A percentile compares a stretch with the other conserved stretches of the same genome.
These are phyloP conservation scores for Acrobasis repandana DNA, from an alignment of 2,888 invertebrate genomes.

Conservation along the genomic window DNA sequence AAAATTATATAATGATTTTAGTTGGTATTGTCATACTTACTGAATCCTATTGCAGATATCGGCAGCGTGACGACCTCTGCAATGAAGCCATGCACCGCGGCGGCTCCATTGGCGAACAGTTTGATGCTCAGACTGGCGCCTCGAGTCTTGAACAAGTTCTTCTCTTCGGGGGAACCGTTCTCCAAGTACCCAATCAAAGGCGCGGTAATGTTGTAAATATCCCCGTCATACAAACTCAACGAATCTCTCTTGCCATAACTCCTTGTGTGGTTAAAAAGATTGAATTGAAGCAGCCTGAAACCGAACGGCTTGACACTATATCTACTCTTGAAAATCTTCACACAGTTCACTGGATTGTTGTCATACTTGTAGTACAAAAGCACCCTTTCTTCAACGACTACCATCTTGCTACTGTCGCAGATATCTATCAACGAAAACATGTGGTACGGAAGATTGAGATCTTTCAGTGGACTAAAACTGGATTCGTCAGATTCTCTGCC, in stretches of 20 bases:
- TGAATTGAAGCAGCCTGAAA: conserved; percentile 94
- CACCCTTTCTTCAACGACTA: conserved; percentile 94
- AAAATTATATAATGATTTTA: not conserved
- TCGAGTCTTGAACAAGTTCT: conserved; percentile 88
- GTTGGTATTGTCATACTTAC: conserved; percentile 81
- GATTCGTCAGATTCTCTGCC: conserved; percentile 93
- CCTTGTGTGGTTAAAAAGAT: conserved; percentile 93
- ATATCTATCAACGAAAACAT: conserved; percentile 97
- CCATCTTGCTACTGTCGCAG: conserved; percentile 96
- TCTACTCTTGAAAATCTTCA: conserved; percentile 96
- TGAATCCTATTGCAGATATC: conserved; percentile 93
- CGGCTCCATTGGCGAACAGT: conserved; percentile 97
- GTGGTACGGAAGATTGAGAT: conserved; percentile 93
- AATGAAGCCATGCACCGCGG: conserved; percentile 96
- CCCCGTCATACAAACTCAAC: conserved; percentile 94
- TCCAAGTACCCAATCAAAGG: conserved; percentile 88
- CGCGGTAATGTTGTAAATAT: conserved; percentile 93
- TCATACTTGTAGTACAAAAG: conserved; percentile 98
- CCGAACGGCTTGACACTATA: conserved; percentile 94
- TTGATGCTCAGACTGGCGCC: conserved; percentile 93
- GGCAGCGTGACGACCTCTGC: conserved; percentile 98
- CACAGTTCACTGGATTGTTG: conserved; percentile 97
- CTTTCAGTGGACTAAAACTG: conserved; percentile 93
- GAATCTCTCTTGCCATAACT: conserved; percentile 92
- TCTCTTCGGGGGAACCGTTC: conserved; percentile 87